phyloP scores from a whole-genome alignment of 92 coral and sea anemone species.

The Metridium senile region DNA sequence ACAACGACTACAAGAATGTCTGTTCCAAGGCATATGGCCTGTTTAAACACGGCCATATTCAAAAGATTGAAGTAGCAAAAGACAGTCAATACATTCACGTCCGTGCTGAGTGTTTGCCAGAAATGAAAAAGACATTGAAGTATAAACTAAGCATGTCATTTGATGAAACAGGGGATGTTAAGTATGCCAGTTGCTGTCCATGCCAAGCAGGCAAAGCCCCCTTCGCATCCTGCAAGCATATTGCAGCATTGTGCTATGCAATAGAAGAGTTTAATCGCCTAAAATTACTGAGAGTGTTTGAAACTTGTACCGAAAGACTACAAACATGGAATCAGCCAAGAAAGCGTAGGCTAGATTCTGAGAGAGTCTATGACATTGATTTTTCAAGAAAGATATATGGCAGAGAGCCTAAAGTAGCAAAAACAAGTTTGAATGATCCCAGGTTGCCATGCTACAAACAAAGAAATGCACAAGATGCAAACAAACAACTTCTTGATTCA shows the following conservation, averaged over 20 bases:
- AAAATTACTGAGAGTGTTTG: not conserved
- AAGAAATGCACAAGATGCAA: slow-evolving; percentile 4
- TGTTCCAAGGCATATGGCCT: slow-evolving; percentile 22
- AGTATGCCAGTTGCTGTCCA: slow-evolving; percentile 25
- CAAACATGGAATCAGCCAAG: slow-evolving; percentile 27
- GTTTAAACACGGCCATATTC: slow-evolving; percentile 41
- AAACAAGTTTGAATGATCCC: slow-evolving; percentile 9
- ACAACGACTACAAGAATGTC: slow-evolving; percentile 21
- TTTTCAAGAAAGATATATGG: slow-evolving; percentile 18
- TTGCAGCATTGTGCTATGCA: slow-evolving; percentile 33
- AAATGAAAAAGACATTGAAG: slow-evolving; percentile 33
- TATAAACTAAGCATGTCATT: slow-evolving; percentile 19
- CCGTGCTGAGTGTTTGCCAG: slow-evolving; percentile 27
- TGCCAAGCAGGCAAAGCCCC: slow-evolving; percentile 47
- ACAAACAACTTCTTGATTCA: not conserved
- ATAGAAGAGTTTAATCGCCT: slow-evolving; percentile 19
- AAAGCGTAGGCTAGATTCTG: slow-evolving; percentile 8
- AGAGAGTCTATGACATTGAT: slow-evolving; percentile 8
- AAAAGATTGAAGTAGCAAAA: slow-evolving; percentile 24
- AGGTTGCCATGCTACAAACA: slow-evolving; percentile 9
- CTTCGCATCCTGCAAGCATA: slow-evolving; percentile 39
- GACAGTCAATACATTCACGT: slow-evolving; percentile 23
- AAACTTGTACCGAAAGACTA: slow-evolving; percentile 6
- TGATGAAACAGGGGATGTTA: slow-evolving; percentile 5
- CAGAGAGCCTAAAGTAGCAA: not conserved